Evolutionary conservation across 2,888 invertebrate genomes (phyloP), one percentile per base, ranked within the genome.

Genomic region (Drosophila meridionalis): DNA sequence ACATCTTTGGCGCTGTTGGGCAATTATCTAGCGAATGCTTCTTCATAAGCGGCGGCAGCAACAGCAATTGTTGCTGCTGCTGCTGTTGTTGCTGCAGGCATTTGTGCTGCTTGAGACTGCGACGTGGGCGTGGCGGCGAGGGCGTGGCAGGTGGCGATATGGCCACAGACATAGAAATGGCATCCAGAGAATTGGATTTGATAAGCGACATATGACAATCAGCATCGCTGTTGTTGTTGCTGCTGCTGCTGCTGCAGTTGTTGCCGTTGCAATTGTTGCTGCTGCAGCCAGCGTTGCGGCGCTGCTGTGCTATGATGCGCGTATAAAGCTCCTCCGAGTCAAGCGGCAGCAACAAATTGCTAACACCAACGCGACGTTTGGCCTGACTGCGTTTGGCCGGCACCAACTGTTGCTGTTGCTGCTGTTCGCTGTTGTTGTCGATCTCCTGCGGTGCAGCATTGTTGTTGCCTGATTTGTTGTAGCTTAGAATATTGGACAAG

Each of bases 241-340:
- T 50, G 50, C 9, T 34, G 64, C 36, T 45, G 50, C 3, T 66
- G 64, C 3, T 40, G 34, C 26, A 53, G 38, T 50, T 67, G 58
- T 11, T 38, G 57, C 4, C 38, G 69, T 20, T 32, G 32, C 30
- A n/a, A 20, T 11, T 52, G 68, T 42, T 42, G 50, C 11, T 63
- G 66, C 3, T 42, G 34, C 36, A 55, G 36, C 52, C 36, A 53
- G 59, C 52, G 30, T 61, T 67, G 4, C 69, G 79, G 32, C 91
- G 83, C 48, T 89, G 90, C 72, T 92, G 89, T 4, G 90, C 85
- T 14, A 91, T 81, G 48, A 93, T 92, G 36, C 92, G 92, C n/a
- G 93, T 92, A 63, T 93, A 93, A 1, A 93, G 74, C 63, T 93
- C 93, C 65, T 93, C 93, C 12, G 91, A 92, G 69, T 93, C 92